Evolutionary conservation across 2,888 invertebrate species (phyloP), one percentile per base, ranked within the genome.

Genomic region (Lasioglossum vierecki): DNA sequence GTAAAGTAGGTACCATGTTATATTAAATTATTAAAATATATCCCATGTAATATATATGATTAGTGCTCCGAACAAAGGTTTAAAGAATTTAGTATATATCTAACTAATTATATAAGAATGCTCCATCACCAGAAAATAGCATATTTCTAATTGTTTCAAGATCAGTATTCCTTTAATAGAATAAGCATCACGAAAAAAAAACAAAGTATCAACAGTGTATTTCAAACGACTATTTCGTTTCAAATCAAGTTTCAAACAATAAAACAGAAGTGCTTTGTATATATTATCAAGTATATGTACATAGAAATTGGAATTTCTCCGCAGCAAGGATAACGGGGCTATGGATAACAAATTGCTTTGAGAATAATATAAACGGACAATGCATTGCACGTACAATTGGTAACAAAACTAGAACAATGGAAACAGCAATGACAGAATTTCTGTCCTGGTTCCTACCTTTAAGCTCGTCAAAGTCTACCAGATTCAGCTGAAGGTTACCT

Each of bases 401-500:
- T 79, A 85, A 86, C 77, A 83, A 86, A 90, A 88, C 80, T 90
- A 88, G 82, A 77, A 88, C 84, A 88, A 88, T 76, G 84, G 82
- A 85, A 90, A 90, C 83, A 85, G 78, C 88, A 75, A 86, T 77
- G 85, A 86, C 83, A 90, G 76, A 88, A 82, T 80, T 91, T 92
- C 90, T 91, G 91, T 92, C 92, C 92, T 93, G 93, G 94, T 96
- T 96, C 93, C 94, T 95, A 96, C 97, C 95, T 96, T 97, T 96
- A 91, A 96, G 96, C 95, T 97, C 97, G 94, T 97, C 97, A 95
- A 97, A 97, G 95, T 98, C 97, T 91, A 98, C 97, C 94, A 98
- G 96, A 95, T 97, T 97, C 94, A 98, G 96, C 95, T 98, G 98
- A 93, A 98, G 96, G 95, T 98, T 98, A 92, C 98, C 98, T 95